Percentiles rank a stretch among this genome's conserved stretches.
phyloP scores from a whole-genome alignment of 2,797 vertebrate genomes.

The Spea hammondii region DNA sequence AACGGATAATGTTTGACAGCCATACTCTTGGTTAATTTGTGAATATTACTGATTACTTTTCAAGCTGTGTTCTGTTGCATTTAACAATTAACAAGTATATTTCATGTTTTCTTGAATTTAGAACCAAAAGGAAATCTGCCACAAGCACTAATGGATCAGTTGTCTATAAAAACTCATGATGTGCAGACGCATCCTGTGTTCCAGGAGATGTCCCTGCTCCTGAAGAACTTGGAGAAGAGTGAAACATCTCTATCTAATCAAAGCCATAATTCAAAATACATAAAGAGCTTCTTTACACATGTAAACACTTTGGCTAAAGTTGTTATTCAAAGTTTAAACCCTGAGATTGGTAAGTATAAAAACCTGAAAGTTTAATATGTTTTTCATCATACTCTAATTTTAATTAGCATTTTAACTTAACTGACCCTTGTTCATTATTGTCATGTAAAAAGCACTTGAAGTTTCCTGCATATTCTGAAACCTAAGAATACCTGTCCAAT shows the following conservation, averaged over 20 bases:
- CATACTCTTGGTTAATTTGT: too few relatives aligned
- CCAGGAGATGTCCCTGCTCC: slow-evolving; percentile 80
- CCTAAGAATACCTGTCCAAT: too few relatives aligned
- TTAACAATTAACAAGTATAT: too few relatives aligned
- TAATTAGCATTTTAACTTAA: too few relatives aligned
- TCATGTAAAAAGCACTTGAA: too few relatives aligned
- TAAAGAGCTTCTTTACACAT: slow-evolving; percentile 82
- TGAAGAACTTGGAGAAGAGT: slow-evolving; percentile 76
- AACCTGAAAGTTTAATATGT: background rate
- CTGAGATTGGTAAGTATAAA: slow-evolving; percentile 77
- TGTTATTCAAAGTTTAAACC: slow-evolving; percentile 77
- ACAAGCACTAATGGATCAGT: slow-evolving; percentile 78
- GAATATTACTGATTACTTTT: too few relatives aligned
- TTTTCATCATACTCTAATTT: too few relatives aligned
- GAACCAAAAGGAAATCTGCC: slow-evolving; percentile 76
- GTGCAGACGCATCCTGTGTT: slow-evolving; percentile 79
- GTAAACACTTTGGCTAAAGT: slow-evolving; percentile 80
- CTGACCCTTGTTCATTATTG: too few relatives aligned
- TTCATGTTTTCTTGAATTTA: slow-evolving; percentile 49
- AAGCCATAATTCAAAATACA: slow-evolving; percentile 67
- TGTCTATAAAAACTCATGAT: slow-evolving; percentile 74
- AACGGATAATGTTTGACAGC: too few relatives aligned
- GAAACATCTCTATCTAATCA: slow-evolving; percentile 64
- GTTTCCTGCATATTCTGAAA: too few relatives aligned
- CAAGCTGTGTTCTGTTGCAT: too few relatives aligned